Percentiles rank a stretch among this genome's conserved stretches.
Conservation (phyloP, 2,888 invertebrate genomes). For the Macrosoma leucophasiata region DNA sequence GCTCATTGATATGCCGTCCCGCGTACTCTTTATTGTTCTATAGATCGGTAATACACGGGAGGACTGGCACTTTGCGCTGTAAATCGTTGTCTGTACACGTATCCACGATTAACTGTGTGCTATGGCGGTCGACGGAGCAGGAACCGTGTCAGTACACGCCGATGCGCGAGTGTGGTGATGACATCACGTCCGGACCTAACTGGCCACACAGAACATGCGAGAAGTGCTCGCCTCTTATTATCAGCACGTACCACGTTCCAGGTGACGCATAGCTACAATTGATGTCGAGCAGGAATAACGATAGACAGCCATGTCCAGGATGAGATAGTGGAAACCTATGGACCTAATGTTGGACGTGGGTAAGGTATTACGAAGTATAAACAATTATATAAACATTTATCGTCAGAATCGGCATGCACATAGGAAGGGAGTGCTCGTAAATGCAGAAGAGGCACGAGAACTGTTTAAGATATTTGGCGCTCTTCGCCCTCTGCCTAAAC, state of each 20-base stretch:
- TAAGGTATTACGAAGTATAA: no score
- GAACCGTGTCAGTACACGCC: conserved; percentile 57
- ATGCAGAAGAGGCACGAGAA: no score
- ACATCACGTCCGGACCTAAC: conserved; percentile 67
- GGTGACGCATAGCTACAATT: conserved; percentile 45
- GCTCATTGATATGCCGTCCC: conserved; percentile 65
- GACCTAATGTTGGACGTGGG: no score
- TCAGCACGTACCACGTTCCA: conserved; percentile 38
- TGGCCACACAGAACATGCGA: conserved; percentile 65
- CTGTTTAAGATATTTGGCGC: no score
- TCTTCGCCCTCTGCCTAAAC: no score
- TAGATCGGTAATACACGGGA: conserved; percentile 74
- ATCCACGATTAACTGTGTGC: conserved; percentile 69
- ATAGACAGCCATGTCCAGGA: no score
- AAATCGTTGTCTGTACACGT: conserved; percentile 73
- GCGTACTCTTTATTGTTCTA: conserved; percentile 72
- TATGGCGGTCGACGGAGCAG: conserved; percentile 42
- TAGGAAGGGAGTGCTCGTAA: no score
- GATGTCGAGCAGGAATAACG: no score
- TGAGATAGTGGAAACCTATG: no score
- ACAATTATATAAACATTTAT: no score
- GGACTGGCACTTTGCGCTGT: conserved; percentile 73
- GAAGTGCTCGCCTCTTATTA: conserved; percentile 49
- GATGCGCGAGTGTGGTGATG: conserved; percentile 56
- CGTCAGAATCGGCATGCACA: no score